Evolutionary conservation across 1,140 invertebrate genomes (phyloP).

Genomic region (Ceratina calcarata): DNA sequence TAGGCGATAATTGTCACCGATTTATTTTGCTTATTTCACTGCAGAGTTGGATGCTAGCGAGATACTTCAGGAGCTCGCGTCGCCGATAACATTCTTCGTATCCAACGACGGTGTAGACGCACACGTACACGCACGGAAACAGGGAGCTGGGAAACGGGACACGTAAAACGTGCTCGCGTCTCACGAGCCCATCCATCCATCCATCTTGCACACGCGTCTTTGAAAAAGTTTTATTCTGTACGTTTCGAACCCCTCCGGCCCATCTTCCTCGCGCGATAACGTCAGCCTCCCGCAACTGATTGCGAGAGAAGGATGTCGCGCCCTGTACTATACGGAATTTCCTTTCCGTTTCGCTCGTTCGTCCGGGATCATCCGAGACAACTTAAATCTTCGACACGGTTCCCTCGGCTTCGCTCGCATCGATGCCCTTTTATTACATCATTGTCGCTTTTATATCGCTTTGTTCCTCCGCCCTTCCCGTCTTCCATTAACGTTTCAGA

Average conservation of each 20-base stretch:
- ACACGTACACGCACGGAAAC: conserved; percentile 47
- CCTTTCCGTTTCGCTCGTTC: conserved; percentile 40
- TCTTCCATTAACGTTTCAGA: neutral
- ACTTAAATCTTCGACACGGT: conserved; percentile 60
- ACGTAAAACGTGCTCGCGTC: conserved; percentile 26
- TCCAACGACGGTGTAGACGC: conserved; percentile 53
- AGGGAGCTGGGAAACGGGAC: conserved; percentile 27
- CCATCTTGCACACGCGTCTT: conserved; percentile 61
- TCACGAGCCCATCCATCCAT: conserved; percentile 65
- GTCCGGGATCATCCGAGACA: conserved; percentile 57
- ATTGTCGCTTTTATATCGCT: neutral
- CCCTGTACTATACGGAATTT: conserved; percentile 50
- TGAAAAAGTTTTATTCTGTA: conserved; percentile 65
- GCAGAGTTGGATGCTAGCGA: too few species aligned
- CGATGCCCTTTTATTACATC: conserved; percentile 27
- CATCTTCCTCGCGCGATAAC: conserved; percentile 58
- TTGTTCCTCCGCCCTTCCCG: neutral
- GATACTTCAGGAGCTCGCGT: conserved; percentile 20
- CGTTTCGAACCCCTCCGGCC: conserved; percentile 50
- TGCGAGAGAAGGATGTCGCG: conserved; percentile 62
- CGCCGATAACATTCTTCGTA: conserved; percentile 58
- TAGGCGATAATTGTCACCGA: too few species aligned
- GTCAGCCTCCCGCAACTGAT: conserved; percentile 62
- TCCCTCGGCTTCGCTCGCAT: conserved; percentile 30
- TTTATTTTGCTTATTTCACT: neutral